phyloP scores from a whole-genome alignment of 2,113 vertebrate genomes.

The Platichthys stellatus region DNA sequence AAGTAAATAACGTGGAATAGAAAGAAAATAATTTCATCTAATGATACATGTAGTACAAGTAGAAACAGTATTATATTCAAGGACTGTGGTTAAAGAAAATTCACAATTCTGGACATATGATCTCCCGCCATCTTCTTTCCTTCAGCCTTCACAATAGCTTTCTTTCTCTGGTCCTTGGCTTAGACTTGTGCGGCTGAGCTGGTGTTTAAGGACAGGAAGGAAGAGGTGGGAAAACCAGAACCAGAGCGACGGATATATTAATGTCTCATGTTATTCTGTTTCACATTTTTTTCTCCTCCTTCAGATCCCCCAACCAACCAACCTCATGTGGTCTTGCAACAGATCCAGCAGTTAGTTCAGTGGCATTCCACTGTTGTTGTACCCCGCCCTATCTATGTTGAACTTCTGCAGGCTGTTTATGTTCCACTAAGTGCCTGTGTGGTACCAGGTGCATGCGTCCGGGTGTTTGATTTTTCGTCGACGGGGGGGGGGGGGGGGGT shows the following conservation, averaged over 20 bases:
- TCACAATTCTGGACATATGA: slow-evolving; percentile 1
- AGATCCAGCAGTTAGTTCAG: slow-evolving; percentile 17
- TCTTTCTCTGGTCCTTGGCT: slow-evolving; percentile 48
- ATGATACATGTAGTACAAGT: not conserved
- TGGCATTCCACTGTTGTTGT: slow-evolving; percentile 2
- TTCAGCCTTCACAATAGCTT: slow-evolving; percentile 54
- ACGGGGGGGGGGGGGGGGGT: slow-evolving; percentile 22
- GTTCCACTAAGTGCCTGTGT: slow-evolving; percentile 18
- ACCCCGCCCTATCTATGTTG: not conserved
- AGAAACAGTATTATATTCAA: not conserved
- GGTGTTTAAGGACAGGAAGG: slow-evolving; percentile 53
- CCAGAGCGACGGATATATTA: slow-evolving; percentile 34
- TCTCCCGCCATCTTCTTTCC: slow-evolving; percentile 5
- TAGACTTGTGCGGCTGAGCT: slow-evolving; percentile 23
- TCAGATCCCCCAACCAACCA: not conserved
- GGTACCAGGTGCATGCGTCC: not conserved
- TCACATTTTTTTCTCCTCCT: slow-evolving; percentile 13
- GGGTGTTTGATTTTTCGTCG: slow-evolving; percentile 41
- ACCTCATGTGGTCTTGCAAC: slow-evolving; percentile 32
- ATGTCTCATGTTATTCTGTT: slow-evolving; percentile 57
- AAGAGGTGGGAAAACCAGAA: slow-evolving; percentile 42
- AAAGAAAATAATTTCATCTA: not conserved
- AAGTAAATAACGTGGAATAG: not conserved
- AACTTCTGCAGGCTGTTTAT: slow-evolving; percentile 18
- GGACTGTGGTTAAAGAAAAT: slow-evolving; percentile 4